Percentiles rank a stretch among this genome's conserved stretches.
Conservation (phyloP, 2,797 vertebrate species). For the Uromys caudimaculatus region DNA sequence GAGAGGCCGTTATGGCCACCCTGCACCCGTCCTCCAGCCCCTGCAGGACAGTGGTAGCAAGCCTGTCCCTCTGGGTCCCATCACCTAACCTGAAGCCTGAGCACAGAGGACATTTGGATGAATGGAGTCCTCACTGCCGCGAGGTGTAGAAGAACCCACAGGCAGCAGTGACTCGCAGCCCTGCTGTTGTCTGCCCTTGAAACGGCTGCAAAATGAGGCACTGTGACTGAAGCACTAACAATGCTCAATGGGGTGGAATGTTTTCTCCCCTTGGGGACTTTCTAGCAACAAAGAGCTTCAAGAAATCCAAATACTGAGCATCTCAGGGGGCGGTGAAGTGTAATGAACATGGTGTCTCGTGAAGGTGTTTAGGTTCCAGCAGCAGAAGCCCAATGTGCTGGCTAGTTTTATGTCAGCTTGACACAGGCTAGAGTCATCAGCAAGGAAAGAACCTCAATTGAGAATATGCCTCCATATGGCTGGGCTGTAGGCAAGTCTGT, state of each 20-base stretch:
- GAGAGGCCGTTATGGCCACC: background rate
- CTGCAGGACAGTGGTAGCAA: background rate
- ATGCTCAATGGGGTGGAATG: constrained; percentile 27
- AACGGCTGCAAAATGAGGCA: background rate
- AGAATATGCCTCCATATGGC: background rate
- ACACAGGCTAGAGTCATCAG: background rate
- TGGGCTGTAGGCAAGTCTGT: background rate
- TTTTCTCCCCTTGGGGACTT: constrained; percentile 14
- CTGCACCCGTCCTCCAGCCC: background rate
- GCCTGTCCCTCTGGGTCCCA: background rate
- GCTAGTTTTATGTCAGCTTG: background rate
- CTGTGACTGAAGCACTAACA: background rate
- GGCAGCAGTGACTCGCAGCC: background rate
- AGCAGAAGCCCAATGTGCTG: background rate
- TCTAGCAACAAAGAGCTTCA: background rate
- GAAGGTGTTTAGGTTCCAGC: background rate
- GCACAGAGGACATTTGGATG: background rate
- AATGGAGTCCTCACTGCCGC: constrained; percentile 48
- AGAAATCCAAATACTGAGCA: background rate
- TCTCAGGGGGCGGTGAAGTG: background rate
- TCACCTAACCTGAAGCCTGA: background rate
- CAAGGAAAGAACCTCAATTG: background rate
- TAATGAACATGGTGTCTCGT: background rate
- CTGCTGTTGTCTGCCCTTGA: constrained; percentile 41
- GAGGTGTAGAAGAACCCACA: background rate